Evolutionary conservation across 2,113 vertebrate species (phyloP).

Genomic region (Echinops telfairi): DNA sequence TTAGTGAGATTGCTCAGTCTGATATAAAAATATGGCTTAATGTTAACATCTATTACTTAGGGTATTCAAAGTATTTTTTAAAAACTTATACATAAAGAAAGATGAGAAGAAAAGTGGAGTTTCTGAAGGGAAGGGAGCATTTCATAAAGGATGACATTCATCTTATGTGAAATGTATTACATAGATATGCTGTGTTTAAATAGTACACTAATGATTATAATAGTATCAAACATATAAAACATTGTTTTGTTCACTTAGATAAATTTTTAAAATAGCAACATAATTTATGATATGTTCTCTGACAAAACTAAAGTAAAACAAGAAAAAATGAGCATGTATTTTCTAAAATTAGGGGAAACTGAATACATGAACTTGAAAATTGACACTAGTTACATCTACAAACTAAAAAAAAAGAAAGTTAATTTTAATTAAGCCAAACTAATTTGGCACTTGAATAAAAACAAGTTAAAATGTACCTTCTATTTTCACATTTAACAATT

Average conservation of each 20-base stretch:
- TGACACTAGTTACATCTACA: neutral
- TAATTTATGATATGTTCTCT: neutral
- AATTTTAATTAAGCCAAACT: constrained; percentile 61
- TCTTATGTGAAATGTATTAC: neutral
- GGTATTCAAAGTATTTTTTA: no score
- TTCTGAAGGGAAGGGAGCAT: no score
- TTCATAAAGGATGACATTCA: no score
- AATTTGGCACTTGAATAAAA: constrained; percentile 27
- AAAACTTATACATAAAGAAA: no score
- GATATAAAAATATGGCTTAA: no score
- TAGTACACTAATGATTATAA: neutral
- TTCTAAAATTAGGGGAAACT: constrained; percentile 27
- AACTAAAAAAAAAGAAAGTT: constrained; percentile 33
- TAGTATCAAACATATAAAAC: neutral
- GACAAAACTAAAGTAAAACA: constrained; percentile 5
- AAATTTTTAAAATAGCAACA: neutral
- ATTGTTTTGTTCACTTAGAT: neutral
- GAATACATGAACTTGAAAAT: constrained; percentile 29
- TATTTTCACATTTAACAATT: constrained; percentile 30
- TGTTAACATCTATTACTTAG: no score
- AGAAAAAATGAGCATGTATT: neutral
- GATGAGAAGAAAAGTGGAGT: no score
- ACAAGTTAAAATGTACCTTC: constrained; percentile 32
- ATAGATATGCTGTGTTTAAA: neutral
- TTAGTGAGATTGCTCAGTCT: no score